phyloP scores from a whole-genome alignment of 2,113 vertebrate species.

The Amphiprion percula region DNA sequence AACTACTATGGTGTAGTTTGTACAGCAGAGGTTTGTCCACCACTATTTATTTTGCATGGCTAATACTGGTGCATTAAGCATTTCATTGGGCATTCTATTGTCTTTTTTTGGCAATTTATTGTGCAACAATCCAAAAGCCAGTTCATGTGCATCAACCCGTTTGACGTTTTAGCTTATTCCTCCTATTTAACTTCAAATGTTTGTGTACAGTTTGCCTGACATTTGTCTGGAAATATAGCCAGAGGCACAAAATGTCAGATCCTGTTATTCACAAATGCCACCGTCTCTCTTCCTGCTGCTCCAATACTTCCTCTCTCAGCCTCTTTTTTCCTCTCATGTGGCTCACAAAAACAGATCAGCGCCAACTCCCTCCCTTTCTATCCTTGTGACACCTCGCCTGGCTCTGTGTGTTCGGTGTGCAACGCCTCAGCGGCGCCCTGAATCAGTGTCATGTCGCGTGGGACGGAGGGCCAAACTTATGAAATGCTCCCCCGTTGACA shows the following conservation, averaged over 20 bases:
- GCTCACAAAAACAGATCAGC: slow-evolving; percentile 19
- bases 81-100: too few relatives aligned
- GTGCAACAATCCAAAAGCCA: too few relatives aligned
- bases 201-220: slow-evolving; percentile 27
- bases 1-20: too few relatives aligned
- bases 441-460: slow-evolving; percentile 32
- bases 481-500: slow-evolving; percentile 45
- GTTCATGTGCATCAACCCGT: not conserved
- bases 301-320: slow-evolving; percentile 3
- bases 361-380: slow-evolving; percentile 4
- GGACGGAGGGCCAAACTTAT: slow-evolving; percentile 40
- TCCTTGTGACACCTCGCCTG: slow-evolving; percentile 30
- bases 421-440: slow-evolving; percentile 17
- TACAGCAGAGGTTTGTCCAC: too few relatives aligned
- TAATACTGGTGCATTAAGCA: too few relatives aligned
- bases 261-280: slow-evolving; percentile 33
- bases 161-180: not conserved
- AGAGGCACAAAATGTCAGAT: slow-evolving; percentile 29
- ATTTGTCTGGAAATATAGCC: slow-evolving; percentile 18
- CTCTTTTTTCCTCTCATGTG: slow-evolving; percentile 14
- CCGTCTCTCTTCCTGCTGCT: slow-evolving; percentile 14
- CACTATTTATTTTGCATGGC: too few relatives aligned
- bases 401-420: slow-evolving; percentile 20
- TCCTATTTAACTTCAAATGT: not conserved
- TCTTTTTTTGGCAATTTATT: too few relatives aligned